Conservation (phyloP, 1,140 invertebrate genomes). For the Cydia splendana region DNA sequence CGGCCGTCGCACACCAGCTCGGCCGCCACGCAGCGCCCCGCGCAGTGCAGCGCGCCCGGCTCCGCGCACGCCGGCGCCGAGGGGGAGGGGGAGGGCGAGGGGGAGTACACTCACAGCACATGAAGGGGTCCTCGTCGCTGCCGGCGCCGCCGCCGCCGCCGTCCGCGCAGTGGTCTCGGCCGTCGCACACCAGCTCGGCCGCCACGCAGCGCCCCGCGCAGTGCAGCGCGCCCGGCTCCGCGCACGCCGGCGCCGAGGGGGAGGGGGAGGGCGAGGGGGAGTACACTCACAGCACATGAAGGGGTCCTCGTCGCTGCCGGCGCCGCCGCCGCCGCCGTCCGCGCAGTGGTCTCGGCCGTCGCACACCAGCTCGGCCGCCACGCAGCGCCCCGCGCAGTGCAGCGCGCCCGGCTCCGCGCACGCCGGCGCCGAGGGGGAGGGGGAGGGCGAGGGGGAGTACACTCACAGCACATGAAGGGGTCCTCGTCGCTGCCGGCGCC, state of each 20-base stretch:
- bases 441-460: too few relatives aligned
- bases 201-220: conserved; percentile 84
- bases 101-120: too few relatives aligned
- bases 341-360: conserved; percentile 88
- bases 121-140: conserved; percentile 54
- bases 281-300: too few relatives aligned
- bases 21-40: conserved; percentile 84
- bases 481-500: conserved; percentile 62
- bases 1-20: conserved; percentile 86
- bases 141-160: conserved; percentile 82
- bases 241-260: conserved; percentile 34
- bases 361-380: conserved; percentile 84
- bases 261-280: conserved; percentile 28
- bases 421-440: background rate
- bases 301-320: conserved; percentile 59
- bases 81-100: conserved; percentile 21
- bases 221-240: conserved; percentile 58
- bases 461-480: conserved; percentile 52
- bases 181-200: conserved; percentile 85
- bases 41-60: conserved; percentile 65
- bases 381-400: conserved; percentile 81
- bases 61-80: conserved; percentile 41
- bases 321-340: conserved; percentile 85
- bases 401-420: conserved; percentile 57
- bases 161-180: conserved; percentile 88